phyloP scores from a whole-genome alignment of 30 jellyfish, hydroid and myxozoan species.

The Phacellophora camtschatica region DNA sequence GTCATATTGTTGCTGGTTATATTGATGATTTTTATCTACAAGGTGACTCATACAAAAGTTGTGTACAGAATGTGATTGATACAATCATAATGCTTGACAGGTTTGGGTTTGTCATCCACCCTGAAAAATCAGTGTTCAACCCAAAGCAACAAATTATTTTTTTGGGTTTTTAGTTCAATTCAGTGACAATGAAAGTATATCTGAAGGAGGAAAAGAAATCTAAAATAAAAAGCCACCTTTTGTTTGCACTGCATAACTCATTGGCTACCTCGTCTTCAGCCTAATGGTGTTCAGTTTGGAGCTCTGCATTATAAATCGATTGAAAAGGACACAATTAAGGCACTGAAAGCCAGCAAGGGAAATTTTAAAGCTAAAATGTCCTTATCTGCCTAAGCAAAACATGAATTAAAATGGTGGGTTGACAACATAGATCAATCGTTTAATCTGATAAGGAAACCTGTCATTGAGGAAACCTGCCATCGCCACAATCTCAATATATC shows the following conservation, averaged over 20 bases:
- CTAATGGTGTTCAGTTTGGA: constrained; percentile 48
- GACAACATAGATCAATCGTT: background rate
- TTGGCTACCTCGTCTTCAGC: background rate
- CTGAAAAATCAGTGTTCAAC: background rate
- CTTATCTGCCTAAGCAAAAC: background rate
- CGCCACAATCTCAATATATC: no score
- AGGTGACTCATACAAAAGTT: background rate
- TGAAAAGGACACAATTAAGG: constrained; percentile 13
- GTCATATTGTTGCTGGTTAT: constrained; percentile 29
- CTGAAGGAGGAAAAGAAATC: background rate
- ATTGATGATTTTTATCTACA: constrained; percentile 40
- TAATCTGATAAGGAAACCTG: no score
- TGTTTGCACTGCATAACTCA: background rate
- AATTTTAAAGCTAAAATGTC: constrained; percentile 1
- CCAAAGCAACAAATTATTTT: constrained; percentile 4
- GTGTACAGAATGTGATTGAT: constrained; percentile 14
- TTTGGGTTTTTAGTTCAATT: constrained; percentile 7
- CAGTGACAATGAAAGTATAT: background rate
- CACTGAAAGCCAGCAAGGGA: constrained; percentile 12
- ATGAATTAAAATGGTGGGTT: constrained; percentile 41
- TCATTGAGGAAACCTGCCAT: no score
- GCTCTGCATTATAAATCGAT: constrained; percentile 10
- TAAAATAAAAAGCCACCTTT: background rate
- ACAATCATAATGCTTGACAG: background rate
- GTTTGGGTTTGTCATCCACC: constrained; percentile 20